These are phyloP conservation scores for Protomyctophum bolini DNA, from an alignment of 2,113 vertebrate species.

Conservation along the genomic window DNA sequence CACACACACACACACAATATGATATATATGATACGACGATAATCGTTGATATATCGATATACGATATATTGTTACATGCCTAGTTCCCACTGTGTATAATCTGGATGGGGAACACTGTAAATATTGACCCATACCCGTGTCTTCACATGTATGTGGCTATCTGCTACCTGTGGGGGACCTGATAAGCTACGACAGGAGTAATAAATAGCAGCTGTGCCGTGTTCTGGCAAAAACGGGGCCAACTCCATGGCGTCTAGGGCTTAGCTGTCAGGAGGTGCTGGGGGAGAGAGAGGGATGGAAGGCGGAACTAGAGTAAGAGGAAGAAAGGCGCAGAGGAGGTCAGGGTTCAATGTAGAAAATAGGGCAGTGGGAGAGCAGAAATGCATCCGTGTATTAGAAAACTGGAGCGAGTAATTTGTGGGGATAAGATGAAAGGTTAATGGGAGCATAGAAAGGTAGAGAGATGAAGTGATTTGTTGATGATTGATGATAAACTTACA, in stretches of 20 bases:
- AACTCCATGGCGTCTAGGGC: conserved; percentile 44
- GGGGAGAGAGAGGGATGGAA: neutral
- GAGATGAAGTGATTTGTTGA: neutral
- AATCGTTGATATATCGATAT: too few species aligned
- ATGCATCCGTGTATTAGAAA: conserved; percentile 16
- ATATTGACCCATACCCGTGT: neutral
- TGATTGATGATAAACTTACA: neutral
- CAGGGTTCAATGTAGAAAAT: conserved; percentile 46
- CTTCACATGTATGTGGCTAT: neutral
- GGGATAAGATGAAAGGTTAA: neutral
- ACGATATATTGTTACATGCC: too few species aligned
- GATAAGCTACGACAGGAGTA: conserved; percentile 46
- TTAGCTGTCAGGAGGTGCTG: conserved; percentile 21
- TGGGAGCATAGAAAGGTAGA: neutral
- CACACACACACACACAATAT: too few species aligned
- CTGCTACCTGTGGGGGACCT: conserved; percentile 32
- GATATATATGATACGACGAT: too few species aligned
- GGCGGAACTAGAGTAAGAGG: neutral
- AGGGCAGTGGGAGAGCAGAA: conserved; percentile 45
- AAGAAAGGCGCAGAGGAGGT: conserved; percentile 13
- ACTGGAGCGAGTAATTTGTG: neutral
- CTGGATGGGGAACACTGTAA: too few species aligned
- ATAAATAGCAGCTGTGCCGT: conserved; percentile 51
- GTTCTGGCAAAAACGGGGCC: conserved; percentile 43
- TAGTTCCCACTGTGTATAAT: too few species aligned